Base-by-base conservation (phyloP, 2,113 vertebrate genomes). In the Motacilla alba region DNA sequence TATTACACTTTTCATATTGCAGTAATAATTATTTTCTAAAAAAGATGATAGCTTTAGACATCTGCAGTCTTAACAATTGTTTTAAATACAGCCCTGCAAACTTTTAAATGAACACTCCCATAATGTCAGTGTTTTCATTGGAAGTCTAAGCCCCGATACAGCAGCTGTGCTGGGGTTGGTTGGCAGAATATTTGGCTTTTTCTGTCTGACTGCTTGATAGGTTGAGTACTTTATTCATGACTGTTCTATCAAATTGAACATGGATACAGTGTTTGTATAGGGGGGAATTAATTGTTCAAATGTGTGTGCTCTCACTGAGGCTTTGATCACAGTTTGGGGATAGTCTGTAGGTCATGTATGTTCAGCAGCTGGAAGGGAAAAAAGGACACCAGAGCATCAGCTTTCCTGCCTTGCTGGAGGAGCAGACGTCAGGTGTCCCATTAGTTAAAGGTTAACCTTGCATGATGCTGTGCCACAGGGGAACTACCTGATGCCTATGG, bases 391-490 rank as follows among this genome's bases (percentile, higher is more conserved):
- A 3, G 27, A 49, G 31, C n/a, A 49, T 82, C 78, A 37, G 17
- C 19, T 67, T 91, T 74, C 37, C 50, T 64, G 27, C 11, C 13
- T 6, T 6, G 17, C 13, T 47, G 44, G 30, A 55, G 72, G 31
- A 53, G 8, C 28, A 74, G 43, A 19, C 0, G 0, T 35, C 27
- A 59, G 55, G 27, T 39, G 19, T 47, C 11, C 9, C 0, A 0
- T 44, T 18, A 39, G 33, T 43, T 76, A 47, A 46, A 80, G 67
- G 58, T 69, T 76, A 59, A 39, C 46, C 23, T 41, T 69, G 46
- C 14, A 9, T 64, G 37, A 37, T 77, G 64, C 37, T 89, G 43
- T 62, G 60, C 23, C 7, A 1, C 17, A 4, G 75, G 4, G 31
- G 7, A 9, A 0, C 15, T 28, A 0, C 39, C 55, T 78, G 39